Conservation (phyloP, 2,797 vertebrate genomes). For the Xenops minutus region DNA sequence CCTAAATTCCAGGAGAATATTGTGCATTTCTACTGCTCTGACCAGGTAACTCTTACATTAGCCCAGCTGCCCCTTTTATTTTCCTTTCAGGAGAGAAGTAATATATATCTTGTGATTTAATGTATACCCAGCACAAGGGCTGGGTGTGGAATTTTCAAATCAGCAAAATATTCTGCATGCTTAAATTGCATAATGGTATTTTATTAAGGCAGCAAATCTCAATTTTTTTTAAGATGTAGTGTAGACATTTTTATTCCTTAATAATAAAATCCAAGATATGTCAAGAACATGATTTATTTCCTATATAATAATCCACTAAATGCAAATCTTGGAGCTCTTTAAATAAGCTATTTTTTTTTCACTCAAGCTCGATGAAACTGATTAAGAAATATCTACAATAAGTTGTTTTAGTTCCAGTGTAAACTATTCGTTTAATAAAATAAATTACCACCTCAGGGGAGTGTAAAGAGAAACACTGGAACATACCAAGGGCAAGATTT, state of each 20-base stretch:
- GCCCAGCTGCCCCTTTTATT: background rate
- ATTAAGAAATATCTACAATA: background rate
- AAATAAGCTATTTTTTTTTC: background rate
- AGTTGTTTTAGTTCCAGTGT: background rate
- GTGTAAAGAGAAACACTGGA: background rate
- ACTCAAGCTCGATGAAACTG: background rate
- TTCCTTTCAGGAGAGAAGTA: background rate
- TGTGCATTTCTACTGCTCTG: background rate
- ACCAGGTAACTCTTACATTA: background rate
- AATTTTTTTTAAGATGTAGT: constrained; percentile 15
- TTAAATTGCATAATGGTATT: background rate
- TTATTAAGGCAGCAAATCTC: constrained; percentile 23
- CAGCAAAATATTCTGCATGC: background rate
- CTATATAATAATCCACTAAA: constrained; percentile 28
- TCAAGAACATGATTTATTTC: constrained; percentile 8
- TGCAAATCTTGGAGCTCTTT: constrained; percentile 30
- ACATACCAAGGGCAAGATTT: background rate
- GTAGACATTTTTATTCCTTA: background rate
- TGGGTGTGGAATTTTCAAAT: background rate
- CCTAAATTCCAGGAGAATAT: background rate
- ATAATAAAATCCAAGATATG: background rate
- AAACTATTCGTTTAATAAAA: constrained; percentile 34
- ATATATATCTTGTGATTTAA: background rate
- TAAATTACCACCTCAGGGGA: background rate
- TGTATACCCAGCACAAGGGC: background rate